Evolutionary conservation across 2,888 invertebrate species (phyloP).

Genomic region (Trissolcus brochymenae): DNA sequence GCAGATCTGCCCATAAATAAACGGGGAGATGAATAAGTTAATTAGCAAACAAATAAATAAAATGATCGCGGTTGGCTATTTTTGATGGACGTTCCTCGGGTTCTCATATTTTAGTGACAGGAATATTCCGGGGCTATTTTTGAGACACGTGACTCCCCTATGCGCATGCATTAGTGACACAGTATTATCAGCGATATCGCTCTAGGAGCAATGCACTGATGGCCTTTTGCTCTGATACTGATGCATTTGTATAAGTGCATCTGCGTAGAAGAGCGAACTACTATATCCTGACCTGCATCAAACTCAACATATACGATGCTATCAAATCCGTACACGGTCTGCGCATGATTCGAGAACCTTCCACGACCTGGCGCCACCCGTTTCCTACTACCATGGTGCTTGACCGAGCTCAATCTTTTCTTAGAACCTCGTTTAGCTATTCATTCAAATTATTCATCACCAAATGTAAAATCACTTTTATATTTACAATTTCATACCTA

Average conservation of each 20-base stretch:
- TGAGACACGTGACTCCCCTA: conserved; percentile 34
- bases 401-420: conserved; percentile 55
- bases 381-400: conserved; percentile 48
- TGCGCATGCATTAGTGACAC: conserved; percentile 48
- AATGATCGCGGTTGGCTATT: not conserved
- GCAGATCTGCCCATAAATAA: too few species aligned
- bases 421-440: conserved; percentile 32
- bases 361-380: conserved; percentile 56
- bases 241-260: conserved; percentile 58
- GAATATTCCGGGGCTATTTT: conserved; percentile 9
- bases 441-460: conserved; percentile 39
- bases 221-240: conserved; percentile 57
- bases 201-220: conserved; percentile 59
- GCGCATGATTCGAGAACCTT: conserved; percentile 59
- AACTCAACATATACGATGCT: conserved; percentile 52
- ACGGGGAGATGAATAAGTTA: too few species aligned
- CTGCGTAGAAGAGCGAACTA: conserved; percentile 60
- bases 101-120: too few species aligned
- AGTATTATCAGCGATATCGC: conserved; percentile 59
- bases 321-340: conserved; percentile 52
- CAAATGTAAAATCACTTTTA: conserved; percentile 17
- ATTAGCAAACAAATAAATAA: too few species aligned
- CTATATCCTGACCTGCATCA: conserved; percentile 60
- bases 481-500: not conserved
- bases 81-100: conserved; percentile 8